Base-by-base conservation (phyloP, 2,888 invertebrate species). In the Pherbina coryleti region DNA sequence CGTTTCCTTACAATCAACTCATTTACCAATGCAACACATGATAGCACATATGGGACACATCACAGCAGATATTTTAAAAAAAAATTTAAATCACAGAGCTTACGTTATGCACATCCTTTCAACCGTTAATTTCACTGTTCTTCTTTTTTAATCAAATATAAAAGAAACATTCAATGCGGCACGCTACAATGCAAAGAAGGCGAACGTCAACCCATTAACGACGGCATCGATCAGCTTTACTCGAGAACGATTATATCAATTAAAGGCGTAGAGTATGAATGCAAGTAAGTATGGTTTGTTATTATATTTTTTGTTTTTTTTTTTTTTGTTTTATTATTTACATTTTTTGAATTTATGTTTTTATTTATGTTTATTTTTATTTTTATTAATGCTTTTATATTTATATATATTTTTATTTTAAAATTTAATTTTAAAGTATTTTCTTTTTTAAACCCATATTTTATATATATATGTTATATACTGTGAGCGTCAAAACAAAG, bases 181-280 rank as follows among this genome's bases (percentile, higher is more conserved):
- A 95, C 98, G 1, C 91, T 99, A 81, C 99, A 99, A 88, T 99
- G 99, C 89, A 96, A 96, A 88, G 93, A 93, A 78, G 99, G 98
- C 14, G 94, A 93, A 88, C 92, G 94, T 70, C 93, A 94, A 85
- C 98, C 98, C 3, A 92, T 95, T 49, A 93, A 95, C 80, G 91
- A 93, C 51, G 95, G 94, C 17, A 93, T 94, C 90, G 95, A 96
- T 87, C 94, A 95, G 85, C 94, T 94, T 82, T 96, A 95, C 89
- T 95, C 97, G 8, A 93, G 95, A 84, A 98, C 98, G 22, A 95
- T 96, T 81, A 95, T 98, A 88, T 95, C 95, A 79, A 95, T 95
- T 87, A 96, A 95, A 86, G 95, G 96, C 62, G 92, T 93, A 79
- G 97, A 98, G 89, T 97, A 95, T 87, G 97, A 98, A 90, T 98